Conservation (phyloP, 2,888 invertebrate genomes). For the Dromius quadrimaculatus region DNA sequence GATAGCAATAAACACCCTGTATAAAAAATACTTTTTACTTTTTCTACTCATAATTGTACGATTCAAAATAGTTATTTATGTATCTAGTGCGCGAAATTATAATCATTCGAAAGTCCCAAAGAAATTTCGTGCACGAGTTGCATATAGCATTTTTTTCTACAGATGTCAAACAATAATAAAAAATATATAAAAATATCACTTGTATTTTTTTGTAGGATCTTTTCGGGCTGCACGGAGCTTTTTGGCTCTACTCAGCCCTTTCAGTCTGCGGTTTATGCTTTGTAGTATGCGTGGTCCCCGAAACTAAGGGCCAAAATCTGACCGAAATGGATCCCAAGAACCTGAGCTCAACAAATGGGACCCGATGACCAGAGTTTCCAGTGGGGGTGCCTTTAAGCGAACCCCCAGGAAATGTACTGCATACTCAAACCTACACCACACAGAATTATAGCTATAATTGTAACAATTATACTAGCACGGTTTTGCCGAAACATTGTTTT, state of each 20-base stretch:
- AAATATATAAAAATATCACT: no score
- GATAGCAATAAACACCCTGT: no score
- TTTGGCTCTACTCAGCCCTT: constrained; percentile 89
- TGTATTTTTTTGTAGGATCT: constrained; percentile 63
- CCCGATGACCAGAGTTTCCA: constrained; percentile 48
- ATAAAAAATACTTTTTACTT: no score
- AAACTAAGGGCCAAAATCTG: constrained; percentile 90
- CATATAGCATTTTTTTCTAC: no score
- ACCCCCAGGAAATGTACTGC: neutral
- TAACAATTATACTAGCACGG: constrained; percentile 6
- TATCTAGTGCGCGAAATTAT: no score
- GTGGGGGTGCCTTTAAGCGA: constrained; percentile 34
- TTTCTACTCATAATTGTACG: no score
- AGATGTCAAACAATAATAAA: no score
- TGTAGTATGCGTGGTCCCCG: constrained; percentile 88
- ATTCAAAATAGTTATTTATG: no score
- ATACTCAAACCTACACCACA: constrained; percentile 38
- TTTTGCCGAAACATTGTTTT: constrained; percentile 21
- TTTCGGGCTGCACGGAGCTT: constrained; percentile 84
- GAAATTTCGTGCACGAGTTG: no score
- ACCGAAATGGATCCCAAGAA: constrained; percentile 87
- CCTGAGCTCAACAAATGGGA: constrained; percentile 60
- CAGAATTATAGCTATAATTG: neutral
- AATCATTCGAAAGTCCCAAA: no score
- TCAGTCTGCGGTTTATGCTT: constrained; percentile 86